Evolutionary conservation across 2,888 invertebrate genomes (phyloP).

Genomic region (Drosophila nr. medialis): DNA sequence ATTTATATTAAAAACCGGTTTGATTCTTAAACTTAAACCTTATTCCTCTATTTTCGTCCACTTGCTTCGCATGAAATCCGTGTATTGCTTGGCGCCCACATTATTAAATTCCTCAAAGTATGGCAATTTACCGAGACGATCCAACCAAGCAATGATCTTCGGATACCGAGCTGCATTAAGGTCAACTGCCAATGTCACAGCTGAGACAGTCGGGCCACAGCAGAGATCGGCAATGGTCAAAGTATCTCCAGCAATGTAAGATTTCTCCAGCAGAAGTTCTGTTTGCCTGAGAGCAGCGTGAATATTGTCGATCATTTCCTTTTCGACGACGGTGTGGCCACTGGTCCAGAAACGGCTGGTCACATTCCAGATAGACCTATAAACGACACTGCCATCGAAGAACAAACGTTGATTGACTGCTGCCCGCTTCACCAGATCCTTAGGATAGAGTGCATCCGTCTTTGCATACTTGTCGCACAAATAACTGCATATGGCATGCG

Average conservation of each 20-base stretch:
- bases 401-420: slow-evolving; percentile 67
- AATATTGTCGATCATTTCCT: slow-evolving; percentile 42
- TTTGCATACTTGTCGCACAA: slow-evolving; percentile 48
- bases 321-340: slow-evolving; percentile 16
- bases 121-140: slow-evolving; percentile 60
- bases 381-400: slow-evolving; percentile 53
- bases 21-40: background rate
- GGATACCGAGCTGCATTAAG: slow-evolving; percentile 60
- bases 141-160: slow-evolving; percentile 65
- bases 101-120: slow-evolving; percentile 66
- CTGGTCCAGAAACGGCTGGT: slow-evolving; percentile 29
- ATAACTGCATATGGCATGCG: slow-evolving; percentile 49
- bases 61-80: slow-evolving; percentile 39
- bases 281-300: slow-evolving; percentile 46
- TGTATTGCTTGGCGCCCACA: slow-evolving; percentile 37
- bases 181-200: slow-evolving; percentile 45
- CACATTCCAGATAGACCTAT: slow-evolving; percentile 38
- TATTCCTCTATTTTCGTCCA: slow-evolving; percentile 45
- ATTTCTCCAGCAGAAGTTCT: slow-evolving; percentile 55
- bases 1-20: background rate
- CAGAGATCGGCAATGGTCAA: slow-evolving; percentile 76
- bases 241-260: slow-evolving; percentile 62
- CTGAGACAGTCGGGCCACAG: slow-evolving; percentile 50
- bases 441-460: slow-evolving; percentile 44
- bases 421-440: slow-evolving; percentile 41